A percentile compares a stretch with the other conserved stretches of the same genome.
Conservation (phyloP, 2,797 vertebrate species). For the Thaleichthys pacificus region DNA sequence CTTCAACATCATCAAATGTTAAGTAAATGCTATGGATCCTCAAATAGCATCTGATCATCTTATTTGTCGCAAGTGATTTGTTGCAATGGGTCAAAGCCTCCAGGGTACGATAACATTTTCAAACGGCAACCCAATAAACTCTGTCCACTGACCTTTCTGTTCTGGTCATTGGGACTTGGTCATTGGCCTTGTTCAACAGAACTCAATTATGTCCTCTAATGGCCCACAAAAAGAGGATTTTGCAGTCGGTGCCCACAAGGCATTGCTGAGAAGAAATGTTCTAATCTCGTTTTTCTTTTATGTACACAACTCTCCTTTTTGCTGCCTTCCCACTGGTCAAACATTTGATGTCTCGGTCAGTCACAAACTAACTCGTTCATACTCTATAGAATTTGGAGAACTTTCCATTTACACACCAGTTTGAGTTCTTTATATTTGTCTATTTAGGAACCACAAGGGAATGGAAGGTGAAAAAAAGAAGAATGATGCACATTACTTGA, state of each 20-base stretch:
- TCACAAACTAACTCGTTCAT: not conserved
- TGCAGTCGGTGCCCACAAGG: slow-evolving; percentile 55
- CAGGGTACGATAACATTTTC: slow-evolving; percentile 65
- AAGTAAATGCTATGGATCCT: slow-evolving; percentile 68
- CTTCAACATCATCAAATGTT: slow-evolving; percentile 47
- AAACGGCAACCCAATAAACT: slow-evolving; percentile 71
- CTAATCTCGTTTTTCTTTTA: slow-evolving; percentile 38
- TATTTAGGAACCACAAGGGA: too few species aligned
- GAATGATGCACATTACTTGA: too few species aligned
- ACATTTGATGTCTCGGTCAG: not conserved
- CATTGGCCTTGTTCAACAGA: slow-evolving; percentile 65
- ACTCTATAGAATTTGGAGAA: not conserved
- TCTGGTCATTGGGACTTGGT: slow-evolving; percentile 54
- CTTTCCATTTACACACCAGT: too few species aligned
- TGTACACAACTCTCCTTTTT: slow-evolving; percentile 9
- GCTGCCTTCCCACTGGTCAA: slow-evolving; percentile 14
- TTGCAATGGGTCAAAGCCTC: slow-evolving; percentile 62
- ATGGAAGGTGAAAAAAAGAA: too few species aligned
- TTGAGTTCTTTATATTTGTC: too few species aligned
- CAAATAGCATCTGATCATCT: slow-evolving; percentile 69
- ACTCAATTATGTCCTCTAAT: slow-evolving; percentile 70
- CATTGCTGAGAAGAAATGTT: slow-evolving; percentile 50
- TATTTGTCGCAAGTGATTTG: slow-evolving; percentile 71
- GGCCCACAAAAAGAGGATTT: slow-evolving; percentile 59
- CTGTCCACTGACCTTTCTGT: slow-evolving; percentile 72